Conservation (phyloP, 2,113 vertebrate species). For the Sebastes schlegelii region DNA sequence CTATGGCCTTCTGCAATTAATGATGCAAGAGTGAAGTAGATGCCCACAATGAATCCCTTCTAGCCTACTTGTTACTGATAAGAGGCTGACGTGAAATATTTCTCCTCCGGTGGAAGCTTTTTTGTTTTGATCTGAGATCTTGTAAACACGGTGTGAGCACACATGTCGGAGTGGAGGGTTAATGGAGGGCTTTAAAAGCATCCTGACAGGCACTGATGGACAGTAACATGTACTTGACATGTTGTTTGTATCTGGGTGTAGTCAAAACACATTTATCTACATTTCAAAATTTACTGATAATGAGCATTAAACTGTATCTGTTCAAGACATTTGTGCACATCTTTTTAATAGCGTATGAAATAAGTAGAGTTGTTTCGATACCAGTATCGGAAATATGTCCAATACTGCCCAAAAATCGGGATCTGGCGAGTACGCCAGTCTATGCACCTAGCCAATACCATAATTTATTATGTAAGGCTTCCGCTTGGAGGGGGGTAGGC, state of each 20-base stretch:
- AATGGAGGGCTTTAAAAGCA: not conserved
- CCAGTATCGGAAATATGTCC: too few relatives aligned
- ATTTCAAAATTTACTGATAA: not conserved
- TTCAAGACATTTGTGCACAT: not conserved
- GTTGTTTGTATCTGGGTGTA: not conserved
- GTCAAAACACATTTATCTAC: not conserved
- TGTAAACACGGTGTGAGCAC: not conserved
- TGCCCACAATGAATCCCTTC: not conserved
- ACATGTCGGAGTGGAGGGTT: conserved; percentile 7
- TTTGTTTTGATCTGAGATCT: not conserved
- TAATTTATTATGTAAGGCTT: too few relatives aligned
- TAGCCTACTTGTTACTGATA: not conserved
- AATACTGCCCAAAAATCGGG: too few relatives aligned
- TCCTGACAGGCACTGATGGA: not conserved
- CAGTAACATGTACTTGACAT: too few relatives aligned
- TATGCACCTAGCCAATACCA: too few relatives aligned
- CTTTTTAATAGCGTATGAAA: not conserved
- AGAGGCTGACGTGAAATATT: not conserved
- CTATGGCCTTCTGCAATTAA: not conserved
- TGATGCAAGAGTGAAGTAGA: not conserved
- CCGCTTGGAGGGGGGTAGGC: too few relatives aligned
- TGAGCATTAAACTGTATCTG: not conserved
- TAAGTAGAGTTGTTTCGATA: too few relatives aligned
- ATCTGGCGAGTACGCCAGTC: too few relatives aligned
- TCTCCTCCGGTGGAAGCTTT: not conserved